Conservation (phyloP, 1,140 invertebrate species). For the Frieseomelitta varia region DNA sequence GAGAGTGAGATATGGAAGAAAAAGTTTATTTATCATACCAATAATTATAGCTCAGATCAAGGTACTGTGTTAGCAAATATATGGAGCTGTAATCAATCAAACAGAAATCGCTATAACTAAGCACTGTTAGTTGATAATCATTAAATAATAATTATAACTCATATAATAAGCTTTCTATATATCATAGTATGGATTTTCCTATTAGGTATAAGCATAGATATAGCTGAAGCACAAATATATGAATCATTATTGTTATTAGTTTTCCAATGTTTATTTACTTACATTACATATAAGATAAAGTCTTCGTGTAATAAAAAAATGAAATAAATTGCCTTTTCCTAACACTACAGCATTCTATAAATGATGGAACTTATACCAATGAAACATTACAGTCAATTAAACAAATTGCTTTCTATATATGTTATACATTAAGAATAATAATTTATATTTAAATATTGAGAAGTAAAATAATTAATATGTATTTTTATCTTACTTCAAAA, state of each 20-base stretch:
- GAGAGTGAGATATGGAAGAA: no score
- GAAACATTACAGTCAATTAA: background rate
- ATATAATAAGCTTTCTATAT: background rate
- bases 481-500: background rate
- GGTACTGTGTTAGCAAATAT: no score
- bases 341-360: background rate
- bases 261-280: slow-evolving; percentile 25
- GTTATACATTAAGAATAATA: background rate
- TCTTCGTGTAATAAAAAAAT: slow-evolving; percentile 27
- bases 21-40: no score
- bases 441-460: background rate
- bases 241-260: background rate
- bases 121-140: background rate
- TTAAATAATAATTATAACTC: background rate
- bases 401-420: background rate
- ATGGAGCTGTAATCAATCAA: no score
- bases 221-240: background rate
- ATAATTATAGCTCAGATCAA: no score
- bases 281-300: slow-evolving; percentile 22
- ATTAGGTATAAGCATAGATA: background rate
- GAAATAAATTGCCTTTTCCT: slow-evolving; percentile 4
- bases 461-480: slow-evolving; percentile 7
- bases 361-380: background rate
- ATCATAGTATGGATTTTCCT: no score
- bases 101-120: no score